Base-by-base conservation (phyloP, 2,797 vertebrate genomes). In the Anguilla megastoma region DNA sequence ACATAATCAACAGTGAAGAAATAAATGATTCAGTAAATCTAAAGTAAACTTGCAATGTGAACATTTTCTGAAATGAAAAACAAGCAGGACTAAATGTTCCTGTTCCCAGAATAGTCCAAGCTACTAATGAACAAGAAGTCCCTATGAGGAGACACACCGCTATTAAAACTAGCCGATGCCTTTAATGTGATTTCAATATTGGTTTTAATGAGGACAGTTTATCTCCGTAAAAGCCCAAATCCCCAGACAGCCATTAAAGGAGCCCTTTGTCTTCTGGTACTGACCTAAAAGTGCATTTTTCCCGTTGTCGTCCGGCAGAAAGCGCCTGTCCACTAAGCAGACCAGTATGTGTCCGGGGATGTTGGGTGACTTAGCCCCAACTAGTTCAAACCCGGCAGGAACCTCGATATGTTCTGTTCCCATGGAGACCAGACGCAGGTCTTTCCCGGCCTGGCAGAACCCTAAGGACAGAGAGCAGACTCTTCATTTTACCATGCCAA, bases 261-360 rank as follows among this genome's bases (percentile, higher is more conserved):
- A 82, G 41, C 24, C 58, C 7, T 85, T 30, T 36, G 24, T 21
- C 4, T 63, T 50, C 74, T 90, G 84, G 5, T 27, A 95, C 97
- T 96, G 94, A 99, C 99, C 99, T 98, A 99, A 98, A 99, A 99
- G 98, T 98, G 99, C 98, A 98, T 99, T 99, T 97, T 99, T 99
- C 90, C 99, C 98, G 88, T 98, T 97, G 95, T 99, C 98, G 89
- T 99, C 98, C 58, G 99, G 98, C 93, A 99, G 95, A 95, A 99
- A 99, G 87, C 98, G 94, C 82, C 98, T 98, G 96, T 99, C 99
- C 89, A 99, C 99, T 60, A 97, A 98, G 33, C 98, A 99, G 90
- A 98, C 97, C 18, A 99, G 95, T 92, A 99, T 98, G 94, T 99
- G 97, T 94, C 99, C 98, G 0, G 98, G 97, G 93, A 98, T 95